Conservation (phyloP, 2,113 vertebrate species). For the Turdus rufiventris region DNA sequence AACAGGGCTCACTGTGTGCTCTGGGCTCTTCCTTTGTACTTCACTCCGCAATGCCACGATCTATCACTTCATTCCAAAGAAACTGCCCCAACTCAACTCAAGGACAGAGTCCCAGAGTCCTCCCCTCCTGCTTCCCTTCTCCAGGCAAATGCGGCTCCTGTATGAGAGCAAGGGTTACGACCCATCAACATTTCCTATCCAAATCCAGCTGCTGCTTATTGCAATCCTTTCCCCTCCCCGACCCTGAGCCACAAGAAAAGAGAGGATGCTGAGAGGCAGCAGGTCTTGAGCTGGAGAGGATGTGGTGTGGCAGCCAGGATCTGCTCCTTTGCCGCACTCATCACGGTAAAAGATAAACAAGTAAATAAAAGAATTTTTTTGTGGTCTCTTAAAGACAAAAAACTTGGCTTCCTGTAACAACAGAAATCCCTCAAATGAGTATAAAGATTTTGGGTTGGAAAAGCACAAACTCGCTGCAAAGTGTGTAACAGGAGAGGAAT, state of each 20-base stretch:
- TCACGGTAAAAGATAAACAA: not conserved
- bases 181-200: not conserved
- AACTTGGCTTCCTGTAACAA: not conserved
- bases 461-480: not conserved
- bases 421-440: not conserved
- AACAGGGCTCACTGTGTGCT: not conserved
- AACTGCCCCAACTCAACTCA: rapidly evolving
- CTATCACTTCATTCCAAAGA: not conserved
- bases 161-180: not conserved
- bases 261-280: not conserved
- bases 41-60: not conserved
- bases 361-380: not conserved
- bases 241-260: not conserved
- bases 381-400: not conserved
- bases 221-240: not conserved
- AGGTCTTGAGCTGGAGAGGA: not conserved
- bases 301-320: not conserved
- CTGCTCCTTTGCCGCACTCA: not conserved
- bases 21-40: not conserved
- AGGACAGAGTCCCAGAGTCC: not conserved
- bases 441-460: not conserved
- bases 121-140: not conserved
- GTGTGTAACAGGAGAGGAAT: not conserved
- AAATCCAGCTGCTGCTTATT: not conserved
- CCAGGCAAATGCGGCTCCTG: not conserved